These are phyloP conservation scores for Patella pellucida DNA, from an alignment of 2,888 invertebrate species.

Conservation along the genomic window DNA sequence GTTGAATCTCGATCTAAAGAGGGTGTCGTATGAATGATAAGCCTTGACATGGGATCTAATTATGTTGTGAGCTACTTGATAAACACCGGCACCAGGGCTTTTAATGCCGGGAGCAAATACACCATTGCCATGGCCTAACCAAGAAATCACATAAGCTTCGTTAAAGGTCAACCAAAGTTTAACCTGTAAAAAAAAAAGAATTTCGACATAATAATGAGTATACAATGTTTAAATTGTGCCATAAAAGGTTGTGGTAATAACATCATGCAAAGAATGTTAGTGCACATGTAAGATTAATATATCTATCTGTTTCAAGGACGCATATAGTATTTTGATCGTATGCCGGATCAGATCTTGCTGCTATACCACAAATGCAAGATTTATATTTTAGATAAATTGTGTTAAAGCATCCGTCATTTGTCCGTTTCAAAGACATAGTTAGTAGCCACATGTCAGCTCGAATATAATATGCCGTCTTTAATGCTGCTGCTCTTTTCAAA, in stretches of 20 bases:
- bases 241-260: background rate
- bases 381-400: no score
- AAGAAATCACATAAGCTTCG: conserved; percentile 75
- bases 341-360: background rate
- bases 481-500: no score
- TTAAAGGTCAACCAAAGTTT: conserved; percentile 83
- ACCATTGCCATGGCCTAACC: conserved; percentile 48
- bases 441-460: no score
- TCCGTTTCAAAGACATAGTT: no score
- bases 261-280: background rate
- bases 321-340: no score
- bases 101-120: conserved; percentile 44
- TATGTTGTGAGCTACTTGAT: conserved; percentile 78
- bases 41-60: conserved; percentile 78
- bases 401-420: no score
- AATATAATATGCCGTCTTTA: no score
- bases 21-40: conserved; percentile 73
- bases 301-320: no score
- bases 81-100: conserved; percentile 69
- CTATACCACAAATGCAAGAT: no score
- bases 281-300: background rate
- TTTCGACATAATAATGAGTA: no score
- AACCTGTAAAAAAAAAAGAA: conserved; percentile 40
- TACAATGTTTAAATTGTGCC: background rate
- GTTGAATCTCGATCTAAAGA: conserved; percentile 28